Conservation (phyloP, 2,113 vertebrate genomes). For the Zosterops pallidus region DNA sequence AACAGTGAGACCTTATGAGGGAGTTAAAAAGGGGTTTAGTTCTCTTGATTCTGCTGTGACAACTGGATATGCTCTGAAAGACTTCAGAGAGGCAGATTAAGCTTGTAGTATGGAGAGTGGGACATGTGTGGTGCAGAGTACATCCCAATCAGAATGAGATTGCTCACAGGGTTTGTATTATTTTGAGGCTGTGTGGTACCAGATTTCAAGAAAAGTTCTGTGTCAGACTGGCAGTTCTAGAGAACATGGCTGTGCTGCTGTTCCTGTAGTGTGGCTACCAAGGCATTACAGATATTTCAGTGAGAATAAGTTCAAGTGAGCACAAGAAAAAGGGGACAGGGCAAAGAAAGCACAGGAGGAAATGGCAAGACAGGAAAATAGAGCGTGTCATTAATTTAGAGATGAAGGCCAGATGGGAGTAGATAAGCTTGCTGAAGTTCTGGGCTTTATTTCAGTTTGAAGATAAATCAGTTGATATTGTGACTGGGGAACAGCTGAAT, state of each 20-base stretch:
- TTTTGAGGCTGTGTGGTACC: not conserved
- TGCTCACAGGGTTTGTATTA: not conserved
- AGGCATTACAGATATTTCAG: not conserved
- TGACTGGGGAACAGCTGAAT: not conserved
- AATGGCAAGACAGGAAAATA: not conserved
- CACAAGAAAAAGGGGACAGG: not conserved
- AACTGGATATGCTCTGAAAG: not conserved
- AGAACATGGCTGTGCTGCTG: not conserved
- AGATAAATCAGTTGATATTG: not conserved
- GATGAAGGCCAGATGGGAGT: not conserved
- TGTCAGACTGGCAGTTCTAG: not conserved
- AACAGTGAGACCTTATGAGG: not conserved
- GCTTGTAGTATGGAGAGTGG: not conserved
- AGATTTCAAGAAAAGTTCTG: not conserved
- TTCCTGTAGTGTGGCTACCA: not conserved
- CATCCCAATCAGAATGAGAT: not conserved
- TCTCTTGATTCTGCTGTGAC: not conserved
- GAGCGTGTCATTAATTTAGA: not conserved
- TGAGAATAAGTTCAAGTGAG: not conserved
- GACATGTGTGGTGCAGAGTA: not conserved
- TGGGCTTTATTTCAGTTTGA: not conserved
- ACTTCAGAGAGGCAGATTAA: not conserved
- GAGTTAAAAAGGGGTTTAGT: not conserved
- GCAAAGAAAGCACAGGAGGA: not conserved
- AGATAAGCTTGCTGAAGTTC: not conserved